phyloP scores from a whole-genome alignment of 1,140 invertebrate species.

The Drosophila chauvacae region DNA sequence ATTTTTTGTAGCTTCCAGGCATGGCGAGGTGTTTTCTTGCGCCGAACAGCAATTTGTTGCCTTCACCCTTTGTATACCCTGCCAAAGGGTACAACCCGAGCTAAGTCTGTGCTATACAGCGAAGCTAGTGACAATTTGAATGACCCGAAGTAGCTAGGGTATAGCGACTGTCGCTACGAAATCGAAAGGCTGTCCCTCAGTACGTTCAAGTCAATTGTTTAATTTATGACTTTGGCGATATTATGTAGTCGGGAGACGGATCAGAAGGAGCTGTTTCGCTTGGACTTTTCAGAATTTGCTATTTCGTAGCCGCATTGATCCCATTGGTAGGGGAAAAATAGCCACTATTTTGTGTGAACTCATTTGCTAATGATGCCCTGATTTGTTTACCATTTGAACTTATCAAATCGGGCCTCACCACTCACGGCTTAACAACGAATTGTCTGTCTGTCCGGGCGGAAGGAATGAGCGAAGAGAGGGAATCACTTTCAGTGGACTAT shows the following conservation, averaged over 20 bases:
- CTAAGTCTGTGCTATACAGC: neutral
- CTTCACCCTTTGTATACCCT: conserved; percentile 57
- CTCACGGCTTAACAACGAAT: neutral
- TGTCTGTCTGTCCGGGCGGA: conserved; percentile 24
- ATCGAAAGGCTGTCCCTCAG: neutral
- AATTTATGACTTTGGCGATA: conserved; percentile 83
- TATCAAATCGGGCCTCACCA: conserved; percentile 16
- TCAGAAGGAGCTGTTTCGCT: conserved; percentile 16
- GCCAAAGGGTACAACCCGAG: neutral
- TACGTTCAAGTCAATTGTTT: conserved; percentile 63
- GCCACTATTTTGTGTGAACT: conserved; percentile 36
- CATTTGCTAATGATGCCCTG: conserved; percentile 77
- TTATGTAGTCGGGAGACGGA: conserved; percentile 41
- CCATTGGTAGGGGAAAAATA: neutral
- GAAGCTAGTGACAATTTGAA: neutral
- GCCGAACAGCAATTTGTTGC: conserved; percentile 55
- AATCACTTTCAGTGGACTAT: conserved; percentile 45
- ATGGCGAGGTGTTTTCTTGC: conserved; percentile 63
- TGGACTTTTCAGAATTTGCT: neutral
- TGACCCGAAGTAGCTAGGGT: neutral
- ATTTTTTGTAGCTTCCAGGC: conserved; percentile 63
- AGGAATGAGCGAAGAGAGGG: conserved; percentile 30
- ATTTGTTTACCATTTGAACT: conserved; percentile 57
- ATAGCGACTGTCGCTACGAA: neutral
- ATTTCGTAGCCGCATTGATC: neutral